Evolutionary conservation across 2,888 invertebrate genomes (phyloP).

Genomic region (Pollenia angustigena): DNA sequence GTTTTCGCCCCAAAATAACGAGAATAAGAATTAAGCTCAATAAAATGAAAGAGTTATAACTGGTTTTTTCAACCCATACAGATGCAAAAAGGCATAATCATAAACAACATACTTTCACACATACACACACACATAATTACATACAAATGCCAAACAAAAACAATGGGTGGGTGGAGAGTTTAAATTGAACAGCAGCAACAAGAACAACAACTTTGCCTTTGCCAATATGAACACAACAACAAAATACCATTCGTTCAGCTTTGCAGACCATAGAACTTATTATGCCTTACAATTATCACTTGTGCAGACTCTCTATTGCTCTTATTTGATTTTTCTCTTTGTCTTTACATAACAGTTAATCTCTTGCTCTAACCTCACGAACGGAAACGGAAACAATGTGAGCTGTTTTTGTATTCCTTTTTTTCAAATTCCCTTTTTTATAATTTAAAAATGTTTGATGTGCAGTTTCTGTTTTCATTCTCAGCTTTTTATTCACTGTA

Average conservation of each 20-base stretch:
- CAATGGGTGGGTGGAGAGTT: constrained; percentile 72
- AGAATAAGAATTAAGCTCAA: constrained; percentile 73
- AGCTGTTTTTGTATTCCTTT: neutral
- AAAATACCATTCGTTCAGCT: constrained; percentile 20
- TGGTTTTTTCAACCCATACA: constrained; percentile 37
- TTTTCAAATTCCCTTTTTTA: neutral
- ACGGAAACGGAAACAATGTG: constrained; percentile 61
- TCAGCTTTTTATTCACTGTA: constrained; percentile 1
- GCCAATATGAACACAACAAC: constrained; percentile 41
- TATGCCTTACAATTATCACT: constrained; percentile 62
- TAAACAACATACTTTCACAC: constrained; percentile 39
- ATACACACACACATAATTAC: neutral
- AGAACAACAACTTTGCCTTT: constrained; percentile 8
- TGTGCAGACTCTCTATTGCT: constrained; percentile 52
- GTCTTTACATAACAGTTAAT: neutral
- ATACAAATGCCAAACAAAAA: constrained; percentile 40
- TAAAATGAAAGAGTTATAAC: constrained; percentile 73
- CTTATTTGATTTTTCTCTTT: constrained; percentile 7
- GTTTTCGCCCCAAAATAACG: constrained; percentile 73
- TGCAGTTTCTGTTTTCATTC: constrained; percentile 25
- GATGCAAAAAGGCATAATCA: constrained; percentile 27
- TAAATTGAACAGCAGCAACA: constrained; percentile 42
- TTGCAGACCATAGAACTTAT: constrained; percentile 21
- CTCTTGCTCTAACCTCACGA: constrained; percentile 49
- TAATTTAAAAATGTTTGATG: neutral